These are phyloP conservation scores for Synanthedon formicaeformis DNA, from an alignment of 2,888 invertebrate species.

Conservation along the genomic window DNA sequence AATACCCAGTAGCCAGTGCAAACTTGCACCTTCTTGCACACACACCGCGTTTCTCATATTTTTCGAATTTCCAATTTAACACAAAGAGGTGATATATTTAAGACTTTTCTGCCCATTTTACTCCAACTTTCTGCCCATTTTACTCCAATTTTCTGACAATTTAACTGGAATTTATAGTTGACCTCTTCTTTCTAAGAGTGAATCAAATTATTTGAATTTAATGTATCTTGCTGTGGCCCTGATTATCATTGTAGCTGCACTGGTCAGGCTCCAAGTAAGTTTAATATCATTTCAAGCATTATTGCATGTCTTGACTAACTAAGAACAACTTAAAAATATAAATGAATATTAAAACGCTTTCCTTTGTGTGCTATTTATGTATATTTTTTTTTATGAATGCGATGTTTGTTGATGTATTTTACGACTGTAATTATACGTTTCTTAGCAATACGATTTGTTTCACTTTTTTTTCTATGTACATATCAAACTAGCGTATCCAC, in stretches of 20 bases:
- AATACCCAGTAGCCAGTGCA: background rate
- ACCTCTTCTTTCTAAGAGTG: background rate
- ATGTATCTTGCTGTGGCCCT: slow-evolving; percentile 5
- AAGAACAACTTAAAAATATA: too few species aligned
- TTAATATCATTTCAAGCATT: background rate
- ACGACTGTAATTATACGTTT: too few species aligned
- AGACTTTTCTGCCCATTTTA: background rate
- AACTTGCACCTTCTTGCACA: too few species aligned
- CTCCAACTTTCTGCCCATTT: background rate
- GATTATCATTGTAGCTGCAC: slow-evolving; percentile 4
- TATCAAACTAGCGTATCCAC: too few species aligned
- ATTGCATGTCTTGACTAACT: too few species aligned
- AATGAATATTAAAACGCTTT: too few species aligned
- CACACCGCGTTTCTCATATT: too few species aligned
- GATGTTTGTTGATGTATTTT: too few species aligned
- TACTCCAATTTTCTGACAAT: background rate
- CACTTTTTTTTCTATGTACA: too few species aligned
- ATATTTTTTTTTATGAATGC: too few species aligned
- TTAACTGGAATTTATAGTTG: background rate
- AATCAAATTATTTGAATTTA: background rate
- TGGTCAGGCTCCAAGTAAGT: slow-evolving; percentile 1
- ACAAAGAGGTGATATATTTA: background rate
- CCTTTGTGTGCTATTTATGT: too few species aligned
- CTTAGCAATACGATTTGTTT: too few species aligned
- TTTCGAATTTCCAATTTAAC: background rate